A percentile compares a stretch with the other conserved stretches of the same genome.
Evolutionary conservation across 2,113 vertebrate species (phyloP).

Genomic region (Plecotus auritus): DNA sequence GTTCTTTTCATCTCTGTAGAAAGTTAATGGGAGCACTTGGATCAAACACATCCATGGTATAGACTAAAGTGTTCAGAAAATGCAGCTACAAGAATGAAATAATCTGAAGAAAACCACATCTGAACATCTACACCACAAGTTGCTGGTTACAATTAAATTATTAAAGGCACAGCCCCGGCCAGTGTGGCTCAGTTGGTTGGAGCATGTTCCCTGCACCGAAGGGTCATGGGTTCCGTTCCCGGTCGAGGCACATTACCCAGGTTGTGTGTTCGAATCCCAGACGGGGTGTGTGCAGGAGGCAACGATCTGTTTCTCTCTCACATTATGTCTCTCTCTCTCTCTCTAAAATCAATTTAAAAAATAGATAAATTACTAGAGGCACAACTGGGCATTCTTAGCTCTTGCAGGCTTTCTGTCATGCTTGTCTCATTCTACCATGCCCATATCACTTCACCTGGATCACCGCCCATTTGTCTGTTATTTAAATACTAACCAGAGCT

Average conservation of each 20-base stretch:
- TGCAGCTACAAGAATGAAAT: background rate
- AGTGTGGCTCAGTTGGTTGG: too few relatives aligned
- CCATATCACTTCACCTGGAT: too few relatives aligned
- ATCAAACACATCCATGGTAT: background rate
- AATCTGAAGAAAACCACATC: background rate
- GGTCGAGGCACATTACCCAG: too few relatives aligned
- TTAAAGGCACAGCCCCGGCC: background rate
- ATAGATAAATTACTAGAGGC: background rate
- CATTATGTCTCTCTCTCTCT: too few relatives aligned
- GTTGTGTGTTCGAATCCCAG: too few relatives aligned
- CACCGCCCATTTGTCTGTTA: background rate
- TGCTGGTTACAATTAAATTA: background rate
- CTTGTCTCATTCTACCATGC: background rate
- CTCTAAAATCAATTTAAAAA: too few relatives aligned
- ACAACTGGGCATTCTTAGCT: background rate
- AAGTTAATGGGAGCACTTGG: background rate
- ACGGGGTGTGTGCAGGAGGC: too few relatives aligned
- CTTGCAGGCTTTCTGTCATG: background rate
- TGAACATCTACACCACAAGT: background rate
- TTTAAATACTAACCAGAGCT: background rate
- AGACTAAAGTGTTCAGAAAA: conserved; percentile 23
- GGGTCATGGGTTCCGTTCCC: too few relatives aligned
- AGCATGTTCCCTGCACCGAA: too few relatives aligned
- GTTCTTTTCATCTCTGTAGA: conserved; percentile 28
- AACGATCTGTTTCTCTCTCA: too few relatives aligned